A percentile compares a stretch with the other conserved stretches of the same genome.
phyloP scores from a whole-genome alignment of 2,113 vertebrate genomes.

The Gopherus evgoodei region DNA sequence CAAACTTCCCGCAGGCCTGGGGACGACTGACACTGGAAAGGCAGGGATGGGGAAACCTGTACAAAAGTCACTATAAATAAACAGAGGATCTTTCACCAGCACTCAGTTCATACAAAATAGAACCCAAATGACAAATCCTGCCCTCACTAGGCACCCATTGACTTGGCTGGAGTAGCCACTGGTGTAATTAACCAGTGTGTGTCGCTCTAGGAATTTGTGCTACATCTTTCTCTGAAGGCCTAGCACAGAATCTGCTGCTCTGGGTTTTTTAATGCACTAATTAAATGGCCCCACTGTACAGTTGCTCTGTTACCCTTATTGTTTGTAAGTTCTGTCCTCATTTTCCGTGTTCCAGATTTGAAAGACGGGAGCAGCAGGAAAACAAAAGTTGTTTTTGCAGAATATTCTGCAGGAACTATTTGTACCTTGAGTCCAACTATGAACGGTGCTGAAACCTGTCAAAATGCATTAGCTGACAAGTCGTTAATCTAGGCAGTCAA shows the following conservation, averaged over 20 bases:
- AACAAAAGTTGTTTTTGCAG: fast-evolving
- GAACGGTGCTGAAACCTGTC: fast-evolving
- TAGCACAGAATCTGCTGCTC: neutral
- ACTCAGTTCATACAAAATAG: neutral
- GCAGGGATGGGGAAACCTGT: neutral
- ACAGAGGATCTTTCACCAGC: neutral
- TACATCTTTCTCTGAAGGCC: neutral
- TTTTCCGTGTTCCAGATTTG: fast-evolving
- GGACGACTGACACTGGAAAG: neutral
- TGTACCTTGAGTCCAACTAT: neutral
- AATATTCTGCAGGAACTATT: neutral
- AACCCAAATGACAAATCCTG: neutral
- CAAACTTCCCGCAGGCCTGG: neutral
- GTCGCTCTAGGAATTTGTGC: neutral
- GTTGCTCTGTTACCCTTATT: neutral
- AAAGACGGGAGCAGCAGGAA: neutral
- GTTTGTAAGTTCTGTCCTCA: neutral
- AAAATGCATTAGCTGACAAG: no score
- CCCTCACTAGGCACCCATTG: neutral
- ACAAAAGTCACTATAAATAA: neutral
- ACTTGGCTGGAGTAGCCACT: neutral
- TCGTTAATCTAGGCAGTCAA: neutral
- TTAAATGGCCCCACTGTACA: neutral
- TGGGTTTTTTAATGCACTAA: neutral
- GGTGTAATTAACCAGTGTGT: neutral